A percentile compares a stretch with the other conserved stretches of the same genome.
Conservation (phyloP, 2,113 vertebrate species). For the Misgurnus anguillicaudatus region DNA sequence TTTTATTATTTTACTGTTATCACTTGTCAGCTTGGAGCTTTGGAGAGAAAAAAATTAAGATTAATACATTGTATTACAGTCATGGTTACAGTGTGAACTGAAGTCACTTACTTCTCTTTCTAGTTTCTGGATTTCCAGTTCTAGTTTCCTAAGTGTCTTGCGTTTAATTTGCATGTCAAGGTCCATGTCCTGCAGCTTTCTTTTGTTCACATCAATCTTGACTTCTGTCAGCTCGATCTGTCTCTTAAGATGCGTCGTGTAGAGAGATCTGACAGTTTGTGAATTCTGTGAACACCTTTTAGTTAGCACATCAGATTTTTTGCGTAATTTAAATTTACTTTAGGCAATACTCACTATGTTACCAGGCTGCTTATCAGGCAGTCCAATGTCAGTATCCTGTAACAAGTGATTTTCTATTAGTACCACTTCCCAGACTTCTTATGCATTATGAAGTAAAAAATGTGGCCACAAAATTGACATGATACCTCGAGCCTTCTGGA, state of each 20-base stretch:
- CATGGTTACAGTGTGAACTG: constrained; percentile 16
- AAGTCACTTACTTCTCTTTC: constrained; percentile 28
- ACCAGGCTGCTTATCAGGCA: too few relatives aligned
- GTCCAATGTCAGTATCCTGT: too few relatives aligned
- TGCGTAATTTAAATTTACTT: constrained; percentile 20
- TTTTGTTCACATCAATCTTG: constrained; percentile 17
- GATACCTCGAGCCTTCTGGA: not conserved
- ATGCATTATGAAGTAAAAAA: not conserved
- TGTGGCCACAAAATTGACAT: not conserved
- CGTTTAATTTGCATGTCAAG: constrained; percentile 12
- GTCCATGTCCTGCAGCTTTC: constrained; percentile 24
- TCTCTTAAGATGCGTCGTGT: constrained; percentile 8
- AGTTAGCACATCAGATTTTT: constrained; percentile 13
- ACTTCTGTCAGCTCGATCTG: constrained; percentile 14
- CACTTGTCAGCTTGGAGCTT: too few relatives aligned
- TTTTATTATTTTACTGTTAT: too few relatives aligned
- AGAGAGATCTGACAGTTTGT: constrained; percentile 26
- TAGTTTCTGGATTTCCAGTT: constrained; percentile 25
- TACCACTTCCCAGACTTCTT: not conserved
- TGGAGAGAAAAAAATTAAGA: not conserved
- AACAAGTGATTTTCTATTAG: not conserved
- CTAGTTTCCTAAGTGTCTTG: constrained; percentile 24
- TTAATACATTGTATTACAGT: constrained; percentile 14
- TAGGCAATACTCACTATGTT: constrained; percentile 30
- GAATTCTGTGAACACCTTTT: constrained; percentile 22